These are phyloP conservation scores for Geococcyx californianus DNA, from an alignment of 2,113 vertebrate genomes.

Conservation along the genomic window DNA sequence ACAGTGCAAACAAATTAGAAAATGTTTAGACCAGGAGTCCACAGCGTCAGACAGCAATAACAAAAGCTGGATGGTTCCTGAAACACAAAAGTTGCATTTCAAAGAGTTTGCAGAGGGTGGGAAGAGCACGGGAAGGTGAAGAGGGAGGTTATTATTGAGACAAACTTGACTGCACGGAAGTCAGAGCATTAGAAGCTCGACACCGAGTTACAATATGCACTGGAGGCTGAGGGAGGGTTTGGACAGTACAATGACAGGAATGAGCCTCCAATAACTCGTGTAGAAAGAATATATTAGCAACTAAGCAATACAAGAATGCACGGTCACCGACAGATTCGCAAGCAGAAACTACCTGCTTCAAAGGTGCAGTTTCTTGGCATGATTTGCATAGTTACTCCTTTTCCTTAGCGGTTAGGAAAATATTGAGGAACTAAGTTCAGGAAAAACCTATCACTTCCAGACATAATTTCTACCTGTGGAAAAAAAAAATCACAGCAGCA, in stretches of 20 bases:
- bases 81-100: not conserved
- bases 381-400: conserved; percentile 55
- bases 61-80: not conserved
- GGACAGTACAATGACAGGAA: not conserved
- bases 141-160: not conserved
- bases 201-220: not conserved
- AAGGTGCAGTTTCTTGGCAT: not conserved
- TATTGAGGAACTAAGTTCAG: not conserved
- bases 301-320: not conserved
- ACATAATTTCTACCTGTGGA: not conserved
- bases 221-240: not conserved
- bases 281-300: not conserved
- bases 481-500: not conserved
- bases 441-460: not conserved
- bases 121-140: not conserved
- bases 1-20: not conserved
- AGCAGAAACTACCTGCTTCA: not conserved
- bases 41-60: not conserved
- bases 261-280: not conserved
- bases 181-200: not conserved
- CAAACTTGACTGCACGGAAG: not conserved
- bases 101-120: not conserved
- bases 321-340: not conserved
- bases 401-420: not conserved
- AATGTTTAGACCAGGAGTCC: not conserved